These are phyloP conservation scores for Xerus inauris DNA, from an alignment of 2,113 vertebrate genomes.

Conservation along the genomic window DNA sequence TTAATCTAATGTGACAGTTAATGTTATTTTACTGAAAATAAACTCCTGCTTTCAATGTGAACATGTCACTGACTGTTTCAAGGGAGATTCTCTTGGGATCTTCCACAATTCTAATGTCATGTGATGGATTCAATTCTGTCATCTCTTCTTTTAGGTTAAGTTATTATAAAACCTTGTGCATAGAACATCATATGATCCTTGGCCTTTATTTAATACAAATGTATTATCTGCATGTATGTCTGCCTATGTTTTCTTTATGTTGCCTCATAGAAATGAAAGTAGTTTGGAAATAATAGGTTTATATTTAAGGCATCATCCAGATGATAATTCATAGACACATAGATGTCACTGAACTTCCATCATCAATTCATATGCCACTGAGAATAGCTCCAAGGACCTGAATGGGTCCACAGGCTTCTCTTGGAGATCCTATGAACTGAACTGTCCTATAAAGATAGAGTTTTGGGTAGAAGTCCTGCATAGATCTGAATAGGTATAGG, in stretches of 20 bases:
- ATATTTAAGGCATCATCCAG: not conserved
- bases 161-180: not conserved
- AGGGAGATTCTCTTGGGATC: not conserved
- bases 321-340: not conserved
- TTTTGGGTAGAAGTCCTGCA: not conserved
- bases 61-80: not conserved
- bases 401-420: not conserved
- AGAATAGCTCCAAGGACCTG: not conserved
- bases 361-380: not conserved
- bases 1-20: not conserved
- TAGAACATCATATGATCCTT: not conserved
- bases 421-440: not conserved
- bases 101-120: not conserved
- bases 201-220: not conserved
- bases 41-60: not conserved
- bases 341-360: not conserved
- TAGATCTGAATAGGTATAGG: not conserved
- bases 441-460: not conserved
- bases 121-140: not conserved
- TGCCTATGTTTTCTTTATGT: not conserved
- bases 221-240: not conserved
- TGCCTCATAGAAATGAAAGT: not conserved
- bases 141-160: not conserved
- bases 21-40: not conserved
- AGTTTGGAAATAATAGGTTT: not conserved